phyloP scores from a whole-genome alignment of 2,888 invertebrate genomes.

The Branchipolynoe longqiensis region DNA sequence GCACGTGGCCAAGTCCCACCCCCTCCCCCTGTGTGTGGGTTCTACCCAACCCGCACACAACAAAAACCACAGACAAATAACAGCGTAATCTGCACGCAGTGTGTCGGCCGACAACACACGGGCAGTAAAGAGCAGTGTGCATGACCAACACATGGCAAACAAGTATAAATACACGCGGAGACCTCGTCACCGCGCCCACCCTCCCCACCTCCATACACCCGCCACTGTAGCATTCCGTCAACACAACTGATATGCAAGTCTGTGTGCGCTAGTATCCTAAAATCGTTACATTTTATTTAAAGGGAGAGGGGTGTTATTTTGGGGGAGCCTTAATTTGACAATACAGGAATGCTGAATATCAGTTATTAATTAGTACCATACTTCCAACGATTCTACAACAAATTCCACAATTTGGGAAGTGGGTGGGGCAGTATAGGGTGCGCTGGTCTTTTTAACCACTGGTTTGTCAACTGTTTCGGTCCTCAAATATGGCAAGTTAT shows the following conservation, averaged over 20 bases:
- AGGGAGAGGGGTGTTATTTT: not conserved
- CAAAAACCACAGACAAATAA: not conserved
- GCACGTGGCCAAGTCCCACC: not conserved
- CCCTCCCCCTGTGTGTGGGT: not conserved
- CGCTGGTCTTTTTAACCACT: no score
- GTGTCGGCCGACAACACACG: not conserved
- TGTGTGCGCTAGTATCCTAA: not conserved
- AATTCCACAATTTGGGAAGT: no score
- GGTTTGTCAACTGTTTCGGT: no score
- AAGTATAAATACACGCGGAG: not conserved
- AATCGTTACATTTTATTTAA: not conserved
- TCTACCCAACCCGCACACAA: no score
- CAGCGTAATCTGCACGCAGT: conserved; percentile 4
- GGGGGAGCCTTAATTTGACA: not conserved
- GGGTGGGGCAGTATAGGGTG: no score
- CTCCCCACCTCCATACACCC: not conserved
- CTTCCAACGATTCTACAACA: no score
- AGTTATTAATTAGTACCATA: no score
- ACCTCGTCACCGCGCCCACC: not conserved
- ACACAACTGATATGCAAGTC: not conserved
- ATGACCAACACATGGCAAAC: not conserved
- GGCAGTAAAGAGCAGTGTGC: not conserved
- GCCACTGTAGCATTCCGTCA: not conserved
- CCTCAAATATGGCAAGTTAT: no score
- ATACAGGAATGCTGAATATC: not conserved